Base-by-base conservation (phyloP, 2,113 vertebrate genomes). In the Muscicapa adusta region DNA sequence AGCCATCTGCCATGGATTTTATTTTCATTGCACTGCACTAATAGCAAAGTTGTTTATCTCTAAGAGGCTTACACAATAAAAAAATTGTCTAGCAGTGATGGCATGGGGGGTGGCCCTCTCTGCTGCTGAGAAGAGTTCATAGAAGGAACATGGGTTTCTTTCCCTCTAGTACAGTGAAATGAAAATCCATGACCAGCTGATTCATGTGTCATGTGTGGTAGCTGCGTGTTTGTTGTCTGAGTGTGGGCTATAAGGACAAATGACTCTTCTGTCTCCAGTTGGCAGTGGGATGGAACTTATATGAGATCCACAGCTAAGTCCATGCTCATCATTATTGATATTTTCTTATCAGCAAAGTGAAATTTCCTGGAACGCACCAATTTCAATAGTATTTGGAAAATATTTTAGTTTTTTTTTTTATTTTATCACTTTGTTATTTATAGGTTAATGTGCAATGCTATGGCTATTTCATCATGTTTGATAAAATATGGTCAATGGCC, bases 1-100 rank as follows among this genome's bases (percentile, higher is more conserved):
- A 91, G 73, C 85, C 75, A 91, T 97, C 94, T 96, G 95, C 51
- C 45, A 90, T 78, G 4, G 17, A 86, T 96, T 96, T 93, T 87
- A 86, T 96, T 95, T 93, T 92, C 43, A 66, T 79, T 95, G 42
- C 36, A 31, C n/a, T 78, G 63, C 40, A 51, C 63, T 91, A 85
- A 73, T 78, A 93, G 65, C 28, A 72, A 87, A 74, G 38, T 29
- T 85, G 57, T 85, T 97, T 86, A 81, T 89, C 54, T 91, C 70
- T 48, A 50, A 85, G 50, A 38, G 45, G 8, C 40, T 93, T 67
- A 74, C 86, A 91, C 31, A 91, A 92, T 61, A 10, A 66, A 94
- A 68, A 71, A 1, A 0, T 8, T 33, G n/a, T 74, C 88, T 85
- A 72, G 31, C 12, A 8, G 9, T 61, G 56, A 62, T 51, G 60